These are phyloP conservation scores for Molorchus minor DNA, from an alignment of 2,888 invertebrate species.

Conservation along the genomic window DNA sequence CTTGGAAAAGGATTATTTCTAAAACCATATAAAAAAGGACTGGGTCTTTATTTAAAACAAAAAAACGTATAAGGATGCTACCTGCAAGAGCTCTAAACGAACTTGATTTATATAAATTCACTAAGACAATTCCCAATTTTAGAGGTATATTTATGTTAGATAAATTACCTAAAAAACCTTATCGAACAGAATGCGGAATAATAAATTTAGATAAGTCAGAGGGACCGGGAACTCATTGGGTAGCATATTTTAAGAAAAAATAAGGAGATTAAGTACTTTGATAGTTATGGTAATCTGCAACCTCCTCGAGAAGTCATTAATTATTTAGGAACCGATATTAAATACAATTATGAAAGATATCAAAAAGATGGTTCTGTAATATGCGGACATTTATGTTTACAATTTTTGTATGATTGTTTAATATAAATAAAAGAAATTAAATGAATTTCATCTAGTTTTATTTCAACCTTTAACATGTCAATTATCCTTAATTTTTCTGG, in stretches of 20 bases:
- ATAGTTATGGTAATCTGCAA: conserved; percentile 2
- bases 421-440: not conserved
- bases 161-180: conserved; percentile 50
- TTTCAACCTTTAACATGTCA: not conserved
- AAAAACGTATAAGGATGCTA: conserved; percentile 40
- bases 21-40: conserved; percentile 45
- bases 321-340: not conserved
- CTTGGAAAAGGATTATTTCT: conserved; percentile 52
- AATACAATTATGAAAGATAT: not conserved
- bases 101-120: conserved; percentile 40
- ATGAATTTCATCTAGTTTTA: not conserved
- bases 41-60: conserved; percentile 27
- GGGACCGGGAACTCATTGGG: not conserved
- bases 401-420: not conserved
- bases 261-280: not conserved
- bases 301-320: conserved; percentile 2
- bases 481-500: not conserved
- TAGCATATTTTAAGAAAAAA: conserved; percentile 3
- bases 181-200: conserved; percentile 46
- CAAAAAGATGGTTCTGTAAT: not conserved
- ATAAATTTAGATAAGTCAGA: conserved; percentile 37
- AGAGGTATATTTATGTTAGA: conserved; percentile 56
- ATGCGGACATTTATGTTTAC: not conserved
- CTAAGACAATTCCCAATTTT: conserved; percentile 46
- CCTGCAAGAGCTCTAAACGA: conserved; percentile 50